Evolutionary conservation across 2,888 invertebrate genomes (phyloP).

Genomic region (Cylindroiulus punctatus): DNA sequence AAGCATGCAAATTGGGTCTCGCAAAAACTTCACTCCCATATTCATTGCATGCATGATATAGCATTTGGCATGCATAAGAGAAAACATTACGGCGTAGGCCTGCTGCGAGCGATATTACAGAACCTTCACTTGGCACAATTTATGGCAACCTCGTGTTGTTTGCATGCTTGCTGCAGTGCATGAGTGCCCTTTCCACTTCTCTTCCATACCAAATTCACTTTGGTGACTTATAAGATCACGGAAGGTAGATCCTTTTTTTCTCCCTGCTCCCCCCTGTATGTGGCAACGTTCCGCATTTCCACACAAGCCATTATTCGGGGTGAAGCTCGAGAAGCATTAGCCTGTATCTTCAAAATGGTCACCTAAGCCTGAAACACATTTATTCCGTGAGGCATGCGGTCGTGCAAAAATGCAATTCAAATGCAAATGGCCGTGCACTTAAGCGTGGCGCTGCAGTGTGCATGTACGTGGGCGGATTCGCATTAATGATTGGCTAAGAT

Average conservation of each 20-base stretch:
- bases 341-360: slow-evolving; percentile 30
- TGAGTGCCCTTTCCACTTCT: slow-evolving; percentile 47
- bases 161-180: slow-evolving; percentile 43
- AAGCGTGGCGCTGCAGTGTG: not conserved
- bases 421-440: slow-evolving; percentile 28
- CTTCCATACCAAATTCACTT: slow-evolving; percentile 45
- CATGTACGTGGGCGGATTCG: not conserved
- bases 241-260: slow-evolving; percentile 22
- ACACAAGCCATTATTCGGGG: slow-evolving; percentile 33
- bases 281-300: slow-evolving; percentile 37
- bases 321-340: slow-evolving; percentile 34
- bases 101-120: slow-evolving; percentile 43
- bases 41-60: slow-evolving; percentile 44
- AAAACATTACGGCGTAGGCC: slow-evolving; percentile 36
- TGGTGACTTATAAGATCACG: slow-evolving; percentile 44
- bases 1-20: slow-evolving; percentile 39
- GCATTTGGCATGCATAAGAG: slow-evolving; percentile 47
- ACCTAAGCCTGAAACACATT: slow-evolving; percentile 41
- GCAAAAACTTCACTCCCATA: slow-evolving; percentile 41
- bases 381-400: slow-evolving; percentile 28
- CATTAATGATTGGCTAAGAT: slow-evolving; percentile 40
- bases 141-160: slow-evolving; percentile 45
- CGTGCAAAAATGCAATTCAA: slow-evolving; percentile 47
- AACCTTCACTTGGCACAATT: slow-evolving; percentile 25
- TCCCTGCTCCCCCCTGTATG: not conserved